Evolutionary conservation across 2,888 invertebrate genomes (phyloP), one percentile per base, ranked within the genome.

Genomic region (Sphinx pinastri): DNA sequence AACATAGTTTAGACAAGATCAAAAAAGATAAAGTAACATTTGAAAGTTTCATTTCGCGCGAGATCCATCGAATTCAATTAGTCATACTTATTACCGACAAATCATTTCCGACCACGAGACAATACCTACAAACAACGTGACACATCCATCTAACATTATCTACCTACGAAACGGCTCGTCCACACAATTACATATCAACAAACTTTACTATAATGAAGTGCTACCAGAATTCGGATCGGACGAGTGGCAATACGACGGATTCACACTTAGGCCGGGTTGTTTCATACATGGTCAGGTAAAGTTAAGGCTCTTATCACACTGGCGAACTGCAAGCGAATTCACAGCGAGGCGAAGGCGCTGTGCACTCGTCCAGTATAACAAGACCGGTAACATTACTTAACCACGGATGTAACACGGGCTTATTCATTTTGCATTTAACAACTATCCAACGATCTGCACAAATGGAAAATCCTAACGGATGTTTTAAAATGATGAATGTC

Each of bases 201-300:
- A 47, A 14, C 16, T 12, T 60, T 63, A 63, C 13, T 19, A 47
- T 63, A 63, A 63, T 16, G 16, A 63, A 47, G 60, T 47, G 63
- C 63, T 63, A 63, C 60, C 47, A 16, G n/a, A 63, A 63, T 63
- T 63, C 63, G 63, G 63, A 49, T 63, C 63, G 63, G 63, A 63
- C 63, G 63, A 47, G 63, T 19, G 49, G 49, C 49, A 49, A 63
- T 63, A 49, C 49, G 63, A 58, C 58, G 63, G 47, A 63, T 49
- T 63, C 63, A 63, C 19, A 63, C 47, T 45, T 47, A 54, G 25
- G 25, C 25, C 25, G 25, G 2, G 25, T 52, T 25, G 25, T 25
- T 25, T 25, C 25, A 25, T 25, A 25, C 1, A 25, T 25, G 25
- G 25, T 25, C 25, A 25, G 25, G 25, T 25, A 25, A 25, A 25